These are phyloP conservation scores for Darwinula stevensoni DNA, from an alignment of 2,888 invertebrate species.

Conservation along the genomic window DNA sequence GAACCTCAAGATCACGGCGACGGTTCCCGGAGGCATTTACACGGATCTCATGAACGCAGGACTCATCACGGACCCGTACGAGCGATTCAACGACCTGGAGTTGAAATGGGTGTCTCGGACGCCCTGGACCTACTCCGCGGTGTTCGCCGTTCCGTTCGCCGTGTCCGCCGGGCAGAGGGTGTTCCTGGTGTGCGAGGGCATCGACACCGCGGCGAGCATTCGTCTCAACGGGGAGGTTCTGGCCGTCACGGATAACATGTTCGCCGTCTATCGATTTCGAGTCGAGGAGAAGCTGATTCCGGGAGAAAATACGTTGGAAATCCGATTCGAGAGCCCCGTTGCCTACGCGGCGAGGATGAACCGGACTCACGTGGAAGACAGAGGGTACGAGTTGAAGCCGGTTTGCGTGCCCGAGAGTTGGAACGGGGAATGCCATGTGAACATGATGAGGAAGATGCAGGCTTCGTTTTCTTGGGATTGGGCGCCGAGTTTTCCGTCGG, in stretches of 20 bases:
- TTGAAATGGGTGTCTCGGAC: slow-evolving; percentile 53
- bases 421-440: slow-evolving; percentile 72
- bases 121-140: slow-evolving; percentile 40
- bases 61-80: slow-evolving; percentile 25
- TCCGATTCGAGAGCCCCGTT: slow-evolving; percentile 33
- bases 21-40: slow-evolving; percentile 50
- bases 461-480: slow-evolving; percentile 13
- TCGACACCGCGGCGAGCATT: slow-evolving; percentile 15
- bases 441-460: slow-evolving; percentile 51
- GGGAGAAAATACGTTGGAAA: slow-evolving; percentile 26
- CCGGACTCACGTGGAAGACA: slow-evolving; percentile 14
- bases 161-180: slow-evolving; percentile 9
- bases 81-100: slow-evolving; percentile 38
- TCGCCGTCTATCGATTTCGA: too few relatives aligned
- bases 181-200: slow-evolving; percentile 13
- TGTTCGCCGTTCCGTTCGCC: slow-evolving; percentile 27
- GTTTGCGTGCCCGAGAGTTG: slow-evolving; percentile 36
- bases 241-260: slow-evolving; percentile 51
- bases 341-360: slow-evolving; percentile 21
- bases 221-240: slow-evolving; percentile 31
- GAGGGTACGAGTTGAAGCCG: slow-evolving; percentile 15
- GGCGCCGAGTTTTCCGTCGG: slow-evolving; percentile 59
- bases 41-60: slow-evolving; percentile 31
- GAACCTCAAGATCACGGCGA: slow-evolving; percentile 18
- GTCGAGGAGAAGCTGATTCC: neutral